Evolutionary conservation across 2,888 invertebrate species (phyloP), one percentile per base, ranked within the genome.

Genomic region (Anoplius nigerrimus): DNA sequence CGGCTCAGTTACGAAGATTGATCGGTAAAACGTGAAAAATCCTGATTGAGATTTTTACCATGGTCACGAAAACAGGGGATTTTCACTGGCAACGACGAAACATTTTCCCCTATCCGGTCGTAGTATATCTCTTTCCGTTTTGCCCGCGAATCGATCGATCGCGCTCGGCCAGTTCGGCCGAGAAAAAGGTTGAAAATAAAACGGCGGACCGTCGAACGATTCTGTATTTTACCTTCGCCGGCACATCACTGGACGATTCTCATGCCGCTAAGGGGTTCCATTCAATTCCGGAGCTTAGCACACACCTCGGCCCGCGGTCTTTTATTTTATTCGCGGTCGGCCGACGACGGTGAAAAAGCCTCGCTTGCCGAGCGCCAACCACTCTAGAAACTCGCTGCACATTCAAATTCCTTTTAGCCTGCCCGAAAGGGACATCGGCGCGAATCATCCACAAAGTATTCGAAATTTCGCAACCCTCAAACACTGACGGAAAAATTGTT

Each of bases 281-380:
- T 46, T 57, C 48, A 34, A 60, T 62, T 51, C 53, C 42, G 43
- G 24, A 1, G 55, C 54, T 74, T 63, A 65, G 46, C 62, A 65
- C 43, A 51, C 42, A 53, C 8, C 8, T 42, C 42, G 42, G 48
- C 48, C 13, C 16, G 48, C 13, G 8, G 34, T 15, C 66, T 69
- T 74, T 74, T 67, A 76, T 74, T 80, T 78, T 72, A 80, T 76
- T 73, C 74, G 53, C 52, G 73, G 66, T 72, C 59, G 67, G 22
- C 58, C 61, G 69, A 63, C 59, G 62, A 54, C 53, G 20, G 22
- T 20, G 45, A 61, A 73, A 61, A 61, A 53, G 43, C 16, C 55
- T 22, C 51, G 21, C 43, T 21, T 54, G 15, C 42, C 34, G 22
- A 18, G 16, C 22, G 45, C 21, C 8, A 18, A 21, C 46, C 43